These are phyloP conservation scores for Mimachlamys varia DNA, from an alignment of 2,888 invertebrate species.

Conservation along the genomic window DNA sequence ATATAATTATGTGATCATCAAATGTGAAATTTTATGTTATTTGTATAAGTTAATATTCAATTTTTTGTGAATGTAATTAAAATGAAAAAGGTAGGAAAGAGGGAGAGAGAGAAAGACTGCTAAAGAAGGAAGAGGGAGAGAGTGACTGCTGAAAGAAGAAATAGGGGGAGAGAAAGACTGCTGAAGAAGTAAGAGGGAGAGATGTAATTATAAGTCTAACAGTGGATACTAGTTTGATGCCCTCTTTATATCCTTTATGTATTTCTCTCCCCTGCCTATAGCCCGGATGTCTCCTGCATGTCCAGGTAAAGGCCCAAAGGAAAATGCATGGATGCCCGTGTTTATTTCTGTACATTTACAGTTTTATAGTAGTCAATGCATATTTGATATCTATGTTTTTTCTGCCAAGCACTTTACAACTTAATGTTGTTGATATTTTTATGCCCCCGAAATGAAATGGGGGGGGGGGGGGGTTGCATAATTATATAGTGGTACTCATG, in stretches of 20 bases:
- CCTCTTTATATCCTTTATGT: not conserved
- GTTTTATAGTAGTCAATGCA: not conserved
- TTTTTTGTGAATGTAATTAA: too few species aligned
- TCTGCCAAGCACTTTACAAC: not conserved
- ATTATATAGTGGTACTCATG: too few species aligned
- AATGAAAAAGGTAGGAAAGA: not conserved
- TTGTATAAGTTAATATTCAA: too few species aligned
- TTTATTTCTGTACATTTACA: conserved; percentile 10
- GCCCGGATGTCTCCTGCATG: conserved; percentile 36
- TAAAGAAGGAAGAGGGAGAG: not conserved
- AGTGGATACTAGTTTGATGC: not conserved
- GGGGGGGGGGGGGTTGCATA: too few species aligned
- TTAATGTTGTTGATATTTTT: not conserved
- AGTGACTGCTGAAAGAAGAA: not conserved
- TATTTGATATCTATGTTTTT: not conserved
- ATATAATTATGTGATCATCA: too few species aligned
- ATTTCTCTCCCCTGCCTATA: conserved; percentile 25
- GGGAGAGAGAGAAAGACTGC: not conserved
- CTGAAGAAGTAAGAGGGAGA: too few species aligned
- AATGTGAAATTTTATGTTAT: too few species aligned
- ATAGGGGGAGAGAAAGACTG: not conserved
- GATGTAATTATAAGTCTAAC: not conserved
- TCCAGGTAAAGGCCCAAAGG: not conserved
- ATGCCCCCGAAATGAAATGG: too few species aligned
- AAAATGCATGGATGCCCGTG: conserved; percentile 7